A percentile compares a stretch with the other conserved stretches of the same genome.
phyloP scores from a whole-genome alignment of 2,888 invertebrate genomes.

The Lasioglossum villosulum region DNA sequence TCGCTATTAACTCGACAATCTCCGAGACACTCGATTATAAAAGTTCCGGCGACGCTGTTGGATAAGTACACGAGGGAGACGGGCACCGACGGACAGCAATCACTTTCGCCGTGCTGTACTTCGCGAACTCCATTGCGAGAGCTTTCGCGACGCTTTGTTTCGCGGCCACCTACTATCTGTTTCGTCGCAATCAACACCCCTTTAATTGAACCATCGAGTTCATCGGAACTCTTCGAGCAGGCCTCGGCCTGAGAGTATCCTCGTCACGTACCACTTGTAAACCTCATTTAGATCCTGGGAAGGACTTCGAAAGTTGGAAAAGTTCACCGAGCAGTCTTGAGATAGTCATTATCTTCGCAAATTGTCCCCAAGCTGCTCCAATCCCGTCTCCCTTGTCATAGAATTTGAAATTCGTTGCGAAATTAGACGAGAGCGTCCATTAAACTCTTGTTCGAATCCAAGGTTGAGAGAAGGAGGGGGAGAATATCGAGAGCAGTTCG shows the following conservation, averaged over 20 bases:
- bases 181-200: slow-evolving; percentile 24
- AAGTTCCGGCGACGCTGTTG: not conserved
- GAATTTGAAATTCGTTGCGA: slow-evolving; percentile 37
- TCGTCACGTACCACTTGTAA: slow-evolving; percentile 59
- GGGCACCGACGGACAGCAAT: not conserved
- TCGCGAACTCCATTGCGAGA: not conserved
- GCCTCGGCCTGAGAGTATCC: slow-evolving; percentile 31
- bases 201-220: slow-evolving; percentile 45
- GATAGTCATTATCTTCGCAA: slow-evolving; percentile 54
- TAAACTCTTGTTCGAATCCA: slow-evolving; percentile 24
- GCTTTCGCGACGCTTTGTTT: slow-evolving; percentile 28
- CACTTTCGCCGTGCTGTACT: not conserved
- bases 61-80: not conserved
- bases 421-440: slow-evolving; percentile 40
- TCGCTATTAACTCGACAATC: not conserved
- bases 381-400: not conserved
- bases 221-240: slow-evolving; percentile 15
- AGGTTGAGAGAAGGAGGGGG: not conserved
- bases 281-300: slow-evolving; percentile 55
- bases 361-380: slow-evolving; percentile 43
- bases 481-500: not conserved
- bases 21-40: not conserved
- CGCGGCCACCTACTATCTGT: slow-evolving; percentile 14
- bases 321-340: slow-evolving; percentile 47
- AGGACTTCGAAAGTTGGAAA: slow-evolving; percentile 51